Evolutionary conservation across 2,797 vertebrate species (phyloP), one percentile per base, ranked within the genome.

Genomic region (Halcyon chelicuti): DNA sequence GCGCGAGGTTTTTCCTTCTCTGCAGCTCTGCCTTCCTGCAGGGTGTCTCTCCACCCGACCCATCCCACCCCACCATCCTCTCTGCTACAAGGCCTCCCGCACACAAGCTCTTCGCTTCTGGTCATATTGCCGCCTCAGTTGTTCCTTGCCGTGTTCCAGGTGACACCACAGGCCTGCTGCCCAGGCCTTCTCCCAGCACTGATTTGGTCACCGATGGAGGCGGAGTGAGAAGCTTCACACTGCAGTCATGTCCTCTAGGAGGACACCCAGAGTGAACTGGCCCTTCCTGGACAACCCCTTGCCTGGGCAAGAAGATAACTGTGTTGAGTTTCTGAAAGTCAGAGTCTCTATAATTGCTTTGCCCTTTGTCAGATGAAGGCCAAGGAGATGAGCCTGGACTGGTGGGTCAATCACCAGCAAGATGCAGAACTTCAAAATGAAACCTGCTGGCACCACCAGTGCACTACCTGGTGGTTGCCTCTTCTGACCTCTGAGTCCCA

Each of bases 381-480:
- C 26, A 49, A 40, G 28, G 51, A 78, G 14, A 58, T 39, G 33
- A 87, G 55, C 20, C 74, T 1, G 0, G 21, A 33, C 39, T 31
- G 60, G 44, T 14, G 28, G 7, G 23, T 29, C 28, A 28, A 47
- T 14, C 26, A 77, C 10, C 49, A 70, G 55, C 28, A 68, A 74
- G 39, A 19, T 58, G 39, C 44, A 82, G 22, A 73, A 40, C 44
- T 58, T 74, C 44, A 47, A 15, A 78, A 46, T 26, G 22, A 73
- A 73, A 21, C 10, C 8, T 0, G 0, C 26, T 55, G 40, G 46
- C 31, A 51, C 28, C 39, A 40, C 14, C 44, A 17, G 17, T 18
- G 37, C 52, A 20, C 61, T 49, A 25, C 1, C 0, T 0, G 0
- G 29, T n/a, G 42, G 55, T 44, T 62, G 42, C 11, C 21, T 25